Conservation (phyloP, 2,888 invertebrate genomes). For the Nymphalis c-album region DNA sequence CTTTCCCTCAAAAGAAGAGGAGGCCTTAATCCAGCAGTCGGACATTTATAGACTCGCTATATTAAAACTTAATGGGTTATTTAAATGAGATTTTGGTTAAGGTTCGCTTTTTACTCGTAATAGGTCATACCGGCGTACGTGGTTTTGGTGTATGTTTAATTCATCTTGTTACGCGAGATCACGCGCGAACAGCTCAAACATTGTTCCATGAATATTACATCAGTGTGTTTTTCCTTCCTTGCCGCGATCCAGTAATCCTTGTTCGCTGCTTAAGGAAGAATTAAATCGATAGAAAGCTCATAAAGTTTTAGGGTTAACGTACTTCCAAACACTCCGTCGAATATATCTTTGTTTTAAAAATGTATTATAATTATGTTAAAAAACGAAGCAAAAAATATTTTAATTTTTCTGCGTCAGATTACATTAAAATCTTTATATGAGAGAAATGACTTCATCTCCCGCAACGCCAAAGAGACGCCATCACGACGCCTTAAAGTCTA, state of each 20-base stretch:
- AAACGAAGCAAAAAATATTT: constrained; percentile 9
- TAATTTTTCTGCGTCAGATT: constrained; percentile 18
- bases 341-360: not conserved
- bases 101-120: not conserved
- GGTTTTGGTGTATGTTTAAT: constrained; percentile 27
- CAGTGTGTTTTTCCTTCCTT: constrained; percentile 17
- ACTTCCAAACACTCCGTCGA: not conserved
- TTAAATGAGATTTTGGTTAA: not conserved
- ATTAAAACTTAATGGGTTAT: not conserved
- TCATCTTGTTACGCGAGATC: constrained; percentile 35
- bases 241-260: constrained; percentile 5
- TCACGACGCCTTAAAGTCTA: constrained; percentile 38
- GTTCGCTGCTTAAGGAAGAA: not conserved
- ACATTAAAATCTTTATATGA: constrained; percentile 29
- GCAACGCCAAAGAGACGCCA: constrained; percentile 40
- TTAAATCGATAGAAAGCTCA: not conserved
- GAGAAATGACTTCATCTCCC: constrained; percentile 37
- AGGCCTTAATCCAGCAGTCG: too few species aligned
- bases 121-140: not conserved
- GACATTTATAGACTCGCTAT: too few species aligned
- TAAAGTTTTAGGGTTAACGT: not conserved
- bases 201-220: constrained; percentile 31
- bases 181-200: constrained; percentile 30
- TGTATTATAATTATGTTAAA: constrained; percentile 12
- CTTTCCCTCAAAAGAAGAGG: too few species aligned